Evolutionary conservation across 2,113 vertebrate genomes (phyloP), one percentile per base, ranked within the genome.

Genomic region (Hydrolagus affinis): DNA sequence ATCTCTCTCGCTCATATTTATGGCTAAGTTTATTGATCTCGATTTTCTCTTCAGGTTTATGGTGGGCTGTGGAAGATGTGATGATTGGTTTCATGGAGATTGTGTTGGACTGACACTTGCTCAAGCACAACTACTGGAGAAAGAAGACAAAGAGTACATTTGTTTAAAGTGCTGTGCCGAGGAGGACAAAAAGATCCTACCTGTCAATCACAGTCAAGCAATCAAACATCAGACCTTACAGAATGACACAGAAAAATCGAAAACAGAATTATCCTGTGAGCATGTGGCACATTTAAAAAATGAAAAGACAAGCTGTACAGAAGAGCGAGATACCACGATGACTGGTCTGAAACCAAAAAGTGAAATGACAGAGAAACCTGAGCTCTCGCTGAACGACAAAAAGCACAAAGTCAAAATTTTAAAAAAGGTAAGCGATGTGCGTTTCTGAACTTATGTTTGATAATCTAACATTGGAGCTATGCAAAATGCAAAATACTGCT

Each of bases 81-180:
- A 98, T 85, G 98, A 99, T 91, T 98, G 98, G 98, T 98, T 98
- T 93, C 98, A 99, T 0, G 97, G 98, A 4, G 98, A 99, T 87
- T 99, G 98, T 85, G 96, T 98, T 88, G 98, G 98, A 23, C 90
- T 99, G 85, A 98, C 96, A 89, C 94, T 98, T 88, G 92, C 92
- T 56, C 98, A 98, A 91, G 96, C 97, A 0, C 96, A 95, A 10
- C 96, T 96, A 87, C 97, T 99, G 98, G 95, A 96, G 90, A 95
- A 96, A 88, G 97, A 98, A 89, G 97, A 99, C 90, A 96, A 97
- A 90, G 97, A 98, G 89, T 99, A 98, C 0, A 95, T 98, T 59
- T 99, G 98, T 90, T 91, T 97, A 83, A 97, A 96, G 86, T 99
- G 97, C 89, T 98, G 97, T 86, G 95, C 95, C 78, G 95, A 97